Conservation (phyloP, 2,797 vertebrate species). For the Hypotaenidia philippensis region DNA sequence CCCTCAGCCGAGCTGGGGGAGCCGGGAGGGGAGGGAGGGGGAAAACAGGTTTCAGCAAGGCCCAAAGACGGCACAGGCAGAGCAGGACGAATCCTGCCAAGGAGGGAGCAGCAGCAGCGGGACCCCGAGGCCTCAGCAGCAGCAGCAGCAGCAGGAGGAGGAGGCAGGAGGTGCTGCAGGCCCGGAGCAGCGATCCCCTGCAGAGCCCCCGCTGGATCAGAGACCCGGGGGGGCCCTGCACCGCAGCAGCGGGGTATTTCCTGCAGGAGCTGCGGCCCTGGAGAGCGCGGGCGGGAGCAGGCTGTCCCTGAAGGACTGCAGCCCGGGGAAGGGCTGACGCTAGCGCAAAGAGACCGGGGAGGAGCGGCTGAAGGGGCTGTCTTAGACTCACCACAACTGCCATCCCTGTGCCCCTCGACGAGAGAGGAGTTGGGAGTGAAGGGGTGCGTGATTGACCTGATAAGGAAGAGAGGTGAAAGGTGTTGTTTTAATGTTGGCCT, state of each 20-base stretch:
- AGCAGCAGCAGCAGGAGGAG: no score
- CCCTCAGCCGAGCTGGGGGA: no score
- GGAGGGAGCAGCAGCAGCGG: no score
- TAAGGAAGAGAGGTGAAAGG: no score
- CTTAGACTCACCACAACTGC: accelerated
- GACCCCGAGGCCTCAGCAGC: no score
- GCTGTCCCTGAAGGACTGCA: no score
- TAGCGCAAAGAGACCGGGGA: not conserved
- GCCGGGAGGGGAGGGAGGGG: no score
- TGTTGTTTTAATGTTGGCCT: not conserved
- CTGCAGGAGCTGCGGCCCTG: not conserved
- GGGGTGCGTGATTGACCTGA: accelerated
- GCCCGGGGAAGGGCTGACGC: no score
- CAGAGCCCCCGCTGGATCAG: not conserved
- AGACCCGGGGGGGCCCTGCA: not conserved
- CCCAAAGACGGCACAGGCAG: no score
- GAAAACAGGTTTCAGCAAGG: no score
- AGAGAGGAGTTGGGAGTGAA: accelerated
- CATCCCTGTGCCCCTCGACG: accelerated
- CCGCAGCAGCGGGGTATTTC: not conserved
- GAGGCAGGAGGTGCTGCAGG: not conserved
- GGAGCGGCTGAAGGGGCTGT: not conserved
- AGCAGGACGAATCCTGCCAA: no score
- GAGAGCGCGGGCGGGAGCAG: not conserved
- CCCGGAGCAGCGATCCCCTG: not conserved